phyloP scores from a whole-genome alignment of 2,888 invertebrate species.

The Bimastos eiseni region DNA sequence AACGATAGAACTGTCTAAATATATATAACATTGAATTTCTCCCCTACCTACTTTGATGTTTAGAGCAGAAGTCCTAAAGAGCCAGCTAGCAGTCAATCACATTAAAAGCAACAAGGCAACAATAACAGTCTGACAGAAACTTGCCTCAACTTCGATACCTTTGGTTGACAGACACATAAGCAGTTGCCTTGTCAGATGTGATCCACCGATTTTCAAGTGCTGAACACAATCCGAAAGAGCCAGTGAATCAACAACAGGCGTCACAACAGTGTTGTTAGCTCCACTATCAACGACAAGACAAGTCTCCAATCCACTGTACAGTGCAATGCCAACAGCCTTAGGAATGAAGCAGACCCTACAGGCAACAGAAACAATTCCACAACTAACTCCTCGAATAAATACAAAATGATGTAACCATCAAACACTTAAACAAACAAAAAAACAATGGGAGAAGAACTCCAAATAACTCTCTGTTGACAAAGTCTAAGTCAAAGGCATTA shows the following conservation, averaged over 20 bases:
- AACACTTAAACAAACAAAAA: neutral
- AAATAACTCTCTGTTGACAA: neutral
- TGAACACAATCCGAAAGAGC: conserved; percentile 16
- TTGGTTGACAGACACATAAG: conserved; percentile 32
- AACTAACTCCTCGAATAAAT: neutral
- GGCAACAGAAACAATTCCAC: neutral
- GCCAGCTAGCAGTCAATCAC: neutral
- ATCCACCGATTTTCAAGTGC: conserved; percentile 32
- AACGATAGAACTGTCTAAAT: neutral
- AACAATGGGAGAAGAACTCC: neutral
- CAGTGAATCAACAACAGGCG: conserved; percentile 33
- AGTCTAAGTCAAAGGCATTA: neutral
- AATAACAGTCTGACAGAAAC: neutral
- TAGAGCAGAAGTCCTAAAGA: neutral
- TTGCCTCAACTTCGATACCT: conserved; percentile 33
- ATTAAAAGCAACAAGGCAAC: neutral
- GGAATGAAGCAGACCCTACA: conserved; percentile 40
- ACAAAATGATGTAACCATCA: neutral
- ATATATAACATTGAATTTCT: neutral
- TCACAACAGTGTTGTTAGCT: conserved; percentile 40
- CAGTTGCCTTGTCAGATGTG: conserved; percentile 32
- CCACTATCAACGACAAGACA: conserved; percentile 41
- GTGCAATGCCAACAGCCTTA: conserved; percentile 35
- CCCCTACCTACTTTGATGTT: neutral
- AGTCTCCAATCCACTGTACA: conserved; percentile 36